A percentile compares a stretch with the other conserved stretches of the same genome.
phyloP scores from a whole-genome alignment of 92 coral and sea anemone genomes.

The Montipora capitata region DNA sequence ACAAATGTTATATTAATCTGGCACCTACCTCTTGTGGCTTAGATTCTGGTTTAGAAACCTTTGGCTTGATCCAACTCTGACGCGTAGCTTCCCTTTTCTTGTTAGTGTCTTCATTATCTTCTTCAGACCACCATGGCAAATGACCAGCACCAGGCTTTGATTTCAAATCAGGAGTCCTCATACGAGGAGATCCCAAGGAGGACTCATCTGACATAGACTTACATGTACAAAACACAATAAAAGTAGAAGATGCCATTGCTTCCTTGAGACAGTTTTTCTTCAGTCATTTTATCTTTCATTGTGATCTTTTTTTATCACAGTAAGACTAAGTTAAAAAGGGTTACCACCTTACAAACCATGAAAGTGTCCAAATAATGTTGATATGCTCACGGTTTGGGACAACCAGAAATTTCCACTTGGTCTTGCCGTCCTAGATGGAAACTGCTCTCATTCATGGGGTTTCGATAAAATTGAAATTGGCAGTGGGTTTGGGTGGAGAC shows the following conservation, averaged over 20 bases:
- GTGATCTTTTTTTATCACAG: too few relatives aligned
- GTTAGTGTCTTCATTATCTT: constrained; percentile 81
- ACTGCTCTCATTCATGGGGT: too few relatives aligned
- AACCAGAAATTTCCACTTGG: too few relatives aligned
- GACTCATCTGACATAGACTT: constrained; percentile 98
- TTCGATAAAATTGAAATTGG: too few relatives aligned
- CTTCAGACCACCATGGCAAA: constrained; percentile 89
- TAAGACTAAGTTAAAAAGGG: too few relatives aligned
- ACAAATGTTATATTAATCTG: background rate
- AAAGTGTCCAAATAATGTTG: too few relatives aligned
- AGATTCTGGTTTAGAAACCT: constrained; percentile 33
- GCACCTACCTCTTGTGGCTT: constrained; percentile 31
- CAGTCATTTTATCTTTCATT: too few relatives aligned
- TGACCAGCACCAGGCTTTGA: constrained; percentile 25
- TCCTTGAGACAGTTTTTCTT: too few relatives aligned
- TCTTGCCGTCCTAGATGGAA: too few relatives aligned
- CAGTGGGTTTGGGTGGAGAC: too few relatives aligned
- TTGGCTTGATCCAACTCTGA: constrained; percentile 85
- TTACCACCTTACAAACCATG: too few relatives aligned
- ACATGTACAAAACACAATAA: background rate
- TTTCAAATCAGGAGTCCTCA: constrained; percentile 80
- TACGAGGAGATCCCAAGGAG: constrained; percentile 90
- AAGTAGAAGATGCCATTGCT: background rate
- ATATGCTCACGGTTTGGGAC: too few relatives aligned
- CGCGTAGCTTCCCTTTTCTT: constrained; percentile 68